Conservation (phyloP, 2,113 vertebrate species). For the Pygoscelis antarcticus region DNA sequence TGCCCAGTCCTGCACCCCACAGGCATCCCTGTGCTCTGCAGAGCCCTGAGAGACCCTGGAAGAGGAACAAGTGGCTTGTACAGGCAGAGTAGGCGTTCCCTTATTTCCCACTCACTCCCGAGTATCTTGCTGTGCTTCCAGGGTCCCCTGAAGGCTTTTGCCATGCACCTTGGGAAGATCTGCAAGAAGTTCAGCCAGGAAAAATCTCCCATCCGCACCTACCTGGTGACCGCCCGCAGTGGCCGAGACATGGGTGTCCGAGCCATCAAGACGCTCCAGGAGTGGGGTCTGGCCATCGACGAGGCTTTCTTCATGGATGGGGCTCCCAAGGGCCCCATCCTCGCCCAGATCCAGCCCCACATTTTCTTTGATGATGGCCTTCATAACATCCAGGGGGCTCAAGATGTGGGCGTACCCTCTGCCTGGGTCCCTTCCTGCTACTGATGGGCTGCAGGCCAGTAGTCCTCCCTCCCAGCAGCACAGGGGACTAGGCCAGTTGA, state of each 20-base stretch:
- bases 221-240: constrained; percentile 65
- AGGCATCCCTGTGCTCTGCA: neutral
- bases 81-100: neutral
- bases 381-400: constrained; percentile 59
- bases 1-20: neutral
- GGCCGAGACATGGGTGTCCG: constrained; percentile 67
- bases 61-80: neutral
- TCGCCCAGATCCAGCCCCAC: constrained; percentile 72
- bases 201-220: constrained; percentile 66
- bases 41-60: neutral
- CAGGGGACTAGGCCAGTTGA: neutral
- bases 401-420: constrained; percentile 51
- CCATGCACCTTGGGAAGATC: constrained; percentile 70
- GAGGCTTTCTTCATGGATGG: constrained; percentile 78
- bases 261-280: constrained; percentile 67
- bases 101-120: neutral
- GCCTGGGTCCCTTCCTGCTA: constrained; percentile 62
- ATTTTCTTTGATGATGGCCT: constrained; percentile 72
- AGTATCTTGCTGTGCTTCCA: constrained; percentile 27
- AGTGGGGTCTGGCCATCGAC: constrained; percentile 71
- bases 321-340: constrained; percentile 71
- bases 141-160: constrained; percentile 76
- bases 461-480: neutral
- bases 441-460: neutral
- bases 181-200: constrained; percentile 67